These are phyloP conservation scores for Furnarius figulus DNA, from an alignment of 2,113 vertebrate species.

Conservation along the genomic window DNA sequence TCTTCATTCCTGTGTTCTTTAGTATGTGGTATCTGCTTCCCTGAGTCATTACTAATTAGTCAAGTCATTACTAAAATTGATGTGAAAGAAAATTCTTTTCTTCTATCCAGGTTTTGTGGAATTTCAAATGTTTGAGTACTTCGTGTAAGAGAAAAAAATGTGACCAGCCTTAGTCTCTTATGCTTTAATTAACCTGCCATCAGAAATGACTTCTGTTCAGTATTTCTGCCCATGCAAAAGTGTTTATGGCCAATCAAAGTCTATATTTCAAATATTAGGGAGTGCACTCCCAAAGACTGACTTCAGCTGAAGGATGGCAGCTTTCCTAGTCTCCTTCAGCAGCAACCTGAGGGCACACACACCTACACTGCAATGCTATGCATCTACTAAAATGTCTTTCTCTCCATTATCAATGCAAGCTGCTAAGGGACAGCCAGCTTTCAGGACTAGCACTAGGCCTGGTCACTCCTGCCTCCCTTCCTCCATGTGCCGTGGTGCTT, in stretches of 20 bases:
- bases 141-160: not conserved
- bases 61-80: not conserved
- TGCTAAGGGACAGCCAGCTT: not conserved
- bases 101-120: not conserved
- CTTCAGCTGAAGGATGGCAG: not conserved
- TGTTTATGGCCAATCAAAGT: not conserved
- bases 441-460: not conserved
- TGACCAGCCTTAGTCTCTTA: not conserved
- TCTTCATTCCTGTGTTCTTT: not conserved
- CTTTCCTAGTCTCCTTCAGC: not conserved
- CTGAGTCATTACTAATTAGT: not conserved
- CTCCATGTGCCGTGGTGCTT: not conserved
- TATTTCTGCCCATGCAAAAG: not conserved
- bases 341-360: not conserved
- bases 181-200: not conserved
- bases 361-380: not conserved
- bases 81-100: not conserved
- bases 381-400: not conserved
- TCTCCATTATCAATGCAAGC: not conserved
- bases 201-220: not conserved
- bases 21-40: not conserved
- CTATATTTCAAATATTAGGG: not conserved
- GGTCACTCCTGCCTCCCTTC: not conserved
- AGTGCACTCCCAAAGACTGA: not conserved
- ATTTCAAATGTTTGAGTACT: not conserved